Conservation (phyloP, 30 jellyfish, hydroid and myxozoan species). For the Hydractinia echinata region DNA sequence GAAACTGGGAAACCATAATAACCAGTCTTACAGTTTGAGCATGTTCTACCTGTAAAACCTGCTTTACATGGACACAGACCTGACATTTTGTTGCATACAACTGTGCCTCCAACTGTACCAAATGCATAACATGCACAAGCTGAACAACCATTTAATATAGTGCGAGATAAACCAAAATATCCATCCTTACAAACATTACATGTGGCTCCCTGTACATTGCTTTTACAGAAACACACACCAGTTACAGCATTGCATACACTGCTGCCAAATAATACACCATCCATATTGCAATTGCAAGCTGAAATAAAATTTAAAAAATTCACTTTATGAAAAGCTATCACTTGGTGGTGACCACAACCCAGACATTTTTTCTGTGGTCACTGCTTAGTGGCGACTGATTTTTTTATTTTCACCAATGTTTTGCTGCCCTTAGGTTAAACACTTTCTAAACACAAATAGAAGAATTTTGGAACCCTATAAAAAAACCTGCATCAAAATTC, state of each 20-base stretch:
- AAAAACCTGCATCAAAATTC: too few relatives aligned
- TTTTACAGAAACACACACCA: constrained; percentile 71
- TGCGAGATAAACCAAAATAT: constrained; percentile 52
- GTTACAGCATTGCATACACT: constrained; percentile 51
- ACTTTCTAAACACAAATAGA: too few relatives aligned
- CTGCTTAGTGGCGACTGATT: too few relatives aligned
- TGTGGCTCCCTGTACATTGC: constrained; percentile 53
- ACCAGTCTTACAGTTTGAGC: constrained; percentile 60
- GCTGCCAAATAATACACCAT: constrained; percentile 49
- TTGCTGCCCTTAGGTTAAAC: too few relatives aligned
- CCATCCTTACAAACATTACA: constrained; percentile 71
- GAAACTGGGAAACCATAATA: constrained; percentile 41
- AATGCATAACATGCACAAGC: constrained; percentile 59
- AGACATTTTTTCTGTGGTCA: too few relatives aligned
- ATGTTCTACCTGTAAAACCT: constrained; percentile 69
- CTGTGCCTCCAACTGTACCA: constrained; percentile 52
- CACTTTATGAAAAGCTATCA: too few relatives aligned
- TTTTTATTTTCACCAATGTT: too few relatives aligned
- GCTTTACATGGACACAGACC: constrained; percentile 74
- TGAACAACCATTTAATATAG: constrained; percentile 54
- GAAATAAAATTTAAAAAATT: neutral
- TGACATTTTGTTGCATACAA: constrained; percentile 46
- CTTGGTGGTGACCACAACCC: too few relatives aligned
- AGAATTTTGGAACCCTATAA: too few relatives aligned
- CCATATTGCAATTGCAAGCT: constrained; percentile 62